Base-by-base conservation (phyloP, 2,888 invertebrate species). In the Minunthozetes semirufus region DNA sequence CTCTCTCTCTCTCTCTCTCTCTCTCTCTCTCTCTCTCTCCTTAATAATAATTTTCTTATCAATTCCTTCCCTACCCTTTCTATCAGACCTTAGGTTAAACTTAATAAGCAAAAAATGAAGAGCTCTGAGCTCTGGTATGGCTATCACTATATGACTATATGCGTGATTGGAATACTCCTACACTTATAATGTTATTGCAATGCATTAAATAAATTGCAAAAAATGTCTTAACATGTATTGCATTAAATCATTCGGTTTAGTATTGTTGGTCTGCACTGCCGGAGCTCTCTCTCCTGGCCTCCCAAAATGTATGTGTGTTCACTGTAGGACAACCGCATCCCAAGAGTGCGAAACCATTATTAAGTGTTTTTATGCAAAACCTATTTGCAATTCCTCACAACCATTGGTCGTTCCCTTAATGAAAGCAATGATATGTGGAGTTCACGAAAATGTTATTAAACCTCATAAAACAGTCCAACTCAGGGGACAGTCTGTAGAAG, bases 151-250 rank as follows among this genome's bases (percentile, higher is more conserved):
- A 56, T 56, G 56, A 56, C 22, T 56, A n/a, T 29, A 27, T 61
- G 61, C 61, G 38, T 66, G 66, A 66, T 66, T 66, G 11, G 9
- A 66, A 33, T 66, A 66, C 66, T 33, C 66, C 66, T 66, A 66
- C 66, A 19, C 66, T 66, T 66, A 4, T 25, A n/a, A 56, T 25
- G 29, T 11, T 27, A 25, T 59, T 22, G 59, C 33, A 59, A 59
- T 59, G 29, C 59, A 59, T 59, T 59, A 59, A 59, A 59, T 59
- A 66, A 29, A 66, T 66, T 66, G 38, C 3, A 66, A 66, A 17
- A 8, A n/a, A 17, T n/a, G 22, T 38, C n/a, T n/a, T 17, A 48
- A 48, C 48, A 48, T 8, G 33, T 33, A 3, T 53, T 4, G n/a
- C n/a, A 53, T 53, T 53, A 53, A 53, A 53, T 53, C 9, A 6